Evolutionary conservation across 2,113 vertebrate genomes (phyloP).

Genomic region (Chaetura pelagica): DNA sequence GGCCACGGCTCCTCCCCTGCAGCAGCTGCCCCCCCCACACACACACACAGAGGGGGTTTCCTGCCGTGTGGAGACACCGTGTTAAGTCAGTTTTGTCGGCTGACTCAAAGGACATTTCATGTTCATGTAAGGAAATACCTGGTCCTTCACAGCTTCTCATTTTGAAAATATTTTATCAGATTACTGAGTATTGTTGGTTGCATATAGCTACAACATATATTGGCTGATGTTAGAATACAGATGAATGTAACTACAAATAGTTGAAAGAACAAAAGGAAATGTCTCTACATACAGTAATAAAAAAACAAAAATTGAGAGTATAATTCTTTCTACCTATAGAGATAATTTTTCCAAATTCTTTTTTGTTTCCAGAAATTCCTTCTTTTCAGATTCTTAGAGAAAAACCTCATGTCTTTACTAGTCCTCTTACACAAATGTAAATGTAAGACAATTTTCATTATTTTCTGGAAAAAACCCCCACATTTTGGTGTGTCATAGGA

Average conservation of each 20-base stretch:
- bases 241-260: not conserved
- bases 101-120: too few relatives aligned
- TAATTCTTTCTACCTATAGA: not conserved
- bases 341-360: not conserved
- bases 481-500: not conserved
- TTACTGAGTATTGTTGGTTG: not conserved
- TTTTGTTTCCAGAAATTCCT: not conserved
- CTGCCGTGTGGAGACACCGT: too few relatives aligned
- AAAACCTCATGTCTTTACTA: not conserved
- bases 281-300: not conserved
- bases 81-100: too few relatives aligned
- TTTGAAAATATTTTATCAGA: not conserved
- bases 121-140: too few relatives aligned
- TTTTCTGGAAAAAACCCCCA: not conserved
- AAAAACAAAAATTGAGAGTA: not conserved
- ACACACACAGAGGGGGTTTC: too few relatives aligned
- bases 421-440: not conserved
- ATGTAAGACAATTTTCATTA: not conserved
- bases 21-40: too few relatives aligned
- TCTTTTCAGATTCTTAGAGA: not conserved
- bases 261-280: not conserved
- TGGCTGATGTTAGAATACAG: not conserved
- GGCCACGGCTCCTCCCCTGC: too few relatives aligned
- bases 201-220: not conserved
- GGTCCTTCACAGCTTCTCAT: not conserved